Conservation (phyloP, 1,140 invertebrate genomes). For the Pectinophora gossypiella region DNA sequence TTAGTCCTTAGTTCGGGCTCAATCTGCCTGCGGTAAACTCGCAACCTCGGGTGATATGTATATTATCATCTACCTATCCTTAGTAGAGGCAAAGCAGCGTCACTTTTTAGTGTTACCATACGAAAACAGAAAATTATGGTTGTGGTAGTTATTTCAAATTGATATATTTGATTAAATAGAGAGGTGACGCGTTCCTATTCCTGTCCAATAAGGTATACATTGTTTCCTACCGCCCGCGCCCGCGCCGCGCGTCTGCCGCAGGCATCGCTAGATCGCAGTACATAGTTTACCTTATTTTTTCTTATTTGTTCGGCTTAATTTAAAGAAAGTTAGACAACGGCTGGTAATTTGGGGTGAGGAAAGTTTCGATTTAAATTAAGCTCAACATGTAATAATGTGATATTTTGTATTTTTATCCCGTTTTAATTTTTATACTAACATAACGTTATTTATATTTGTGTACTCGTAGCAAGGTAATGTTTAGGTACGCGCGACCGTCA, state of each 20-base stretch:
- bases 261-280: slow-evolving; percentile 22
- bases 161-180: slow-evolving; percentile 58
- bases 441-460: slow-evolving; percentile 58
- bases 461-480: slow-evolving; percentile 35
- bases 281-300: slow-evolving; percentile 36
- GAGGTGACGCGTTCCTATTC: slow-evolving; percentile 44
- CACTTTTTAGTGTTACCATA: slow-evolving; percentile 57
- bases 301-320: slow-evolving; percentile 74
- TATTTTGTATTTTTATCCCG: slow-evolving; percentile 70
- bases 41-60: slow-evolving; percentile 28
- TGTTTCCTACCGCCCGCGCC: background rate
- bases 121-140: slow-evolving; percentile 64
- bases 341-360: slow-evolving; percentile 33
- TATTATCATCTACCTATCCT: slow-evolving; percentile 19
- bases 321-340: slow-evolving; percentile 34
- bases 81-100: slow-evolving; percentile 28
- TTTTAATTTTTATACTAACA: slow-evolving; percentile 59
- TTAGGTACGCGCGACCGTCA: slow-evolving; percentile 24
- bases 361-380: slow-evolving; percentile 67
- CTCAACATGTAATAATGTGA: slow-evolving; percentile 75
- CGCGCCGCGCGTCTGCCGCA: slow-evolving; percentile 15
- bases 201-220: slow-evolving; percentile 19
- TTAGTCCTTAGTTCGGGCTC: slow-evolving; percentile 14
- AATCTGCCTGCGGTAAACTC: slow-evolving; percentile 18
- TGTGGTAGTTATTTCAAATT: slow-evolving; percentile 72